phyloP scores from a whole-genome alignment of 2,113 vertebrate genomes.

The Calidris pugnax region DNA sequence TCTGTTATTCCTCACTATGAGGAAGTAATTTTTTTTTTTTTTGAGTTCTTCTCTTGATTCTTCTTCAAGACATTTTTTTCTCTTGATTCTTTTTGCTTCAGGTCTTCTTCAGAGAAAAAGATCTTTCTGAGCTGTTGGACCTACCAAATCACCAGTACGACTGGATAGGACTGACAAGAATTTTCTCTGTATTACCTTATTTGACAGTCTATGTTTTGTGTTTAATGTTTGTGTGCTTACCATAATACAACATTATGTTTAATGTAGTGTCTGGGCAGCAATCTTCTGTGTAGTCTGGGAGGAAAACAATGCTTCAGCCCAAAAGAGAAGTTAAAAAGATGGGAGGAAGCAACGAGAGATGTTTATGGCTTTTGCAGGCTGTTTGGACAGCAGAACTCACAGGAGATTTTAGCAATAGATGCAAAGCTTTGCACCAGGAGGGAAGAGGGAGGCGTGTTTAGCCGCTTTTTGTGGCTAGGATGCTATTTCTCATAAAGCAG shows the following conservation, averaged over 20 bases:
- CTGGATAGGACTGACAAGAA: not conserved
- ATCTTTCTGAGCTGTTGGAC: not conserved
- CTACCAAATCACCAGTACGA: not conserved
- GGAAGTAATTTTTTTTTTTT: not conserved
- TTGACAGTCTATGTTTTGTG: not conserved
- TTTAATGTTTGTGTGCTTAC: not conserved
- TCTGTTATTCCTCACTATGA: not conserved
- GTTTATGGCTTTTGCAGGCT: slow-evolving; percentile 8
- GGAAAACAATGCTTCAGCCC: not conserved
- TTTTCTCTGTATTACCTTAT: not conserved
- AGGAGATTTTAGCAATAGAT: not conserved
- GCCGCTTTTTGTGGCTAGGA: not conserved
- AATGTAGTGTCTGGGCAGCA: not conserved
- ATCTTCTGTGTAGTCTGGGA: not conserved
- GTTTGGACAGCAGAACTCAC: not conserved
- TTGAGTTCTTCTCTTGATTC: not conserved
- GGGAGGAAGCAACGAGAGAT: not conserved
- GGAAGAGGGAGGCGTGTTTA: not conserved
- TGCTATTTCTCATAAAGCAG: slow-evolving; percentile 13
- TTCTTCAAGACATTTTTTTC: not conserved
- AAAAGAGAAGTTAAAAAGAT: not conserved
- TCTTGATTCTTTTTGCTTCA: not conserved
- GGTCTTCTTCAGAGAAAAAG: not conserved
- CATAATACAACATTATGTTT: not conserved
- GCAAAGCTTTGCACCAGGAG: not conserved